Evolutionary conservation across 2,113 vertebrate genomes (phyloP).

Genomic region (Chlorocebus sabaeus): DNA sequence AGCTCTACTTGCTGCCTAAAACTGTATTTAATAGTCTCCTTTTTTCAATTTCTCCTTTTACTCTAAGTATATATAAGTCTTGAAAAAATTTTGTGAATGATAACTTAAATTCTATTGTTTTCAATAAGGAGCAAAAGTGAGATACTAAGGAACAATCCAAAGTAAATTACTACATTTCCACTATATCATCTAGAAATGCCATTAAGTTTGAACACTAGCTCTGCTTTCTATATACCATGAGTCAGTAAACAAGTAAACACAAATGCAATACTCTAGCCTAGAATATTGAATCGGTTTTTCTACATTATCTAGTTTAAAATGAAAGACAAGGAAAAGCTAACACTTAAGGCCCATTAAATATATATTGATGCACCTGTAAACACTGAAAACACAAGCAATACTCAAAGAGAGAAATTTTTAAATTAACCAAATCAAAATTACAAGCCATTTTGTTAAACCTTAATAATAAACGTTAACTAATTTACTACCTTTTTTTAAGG

Average conservation of each 20-base stretch:
- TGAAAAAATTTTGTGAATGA: not conserved
- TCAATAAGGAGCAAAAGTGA: not conserved
- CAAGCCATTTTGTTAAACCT: slow-evolving; percentile 46
- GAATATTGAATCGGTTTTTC: slow-evolving; percentile 45
- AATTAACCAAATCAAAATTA: slow-evolving; percentile 41
- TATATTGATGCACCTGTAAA: not conserved
- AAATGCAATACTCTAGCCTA: not conserved
- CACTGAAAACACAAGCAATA: slow-evolving; percentile 34
- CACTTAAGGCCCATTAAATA: not conserved
- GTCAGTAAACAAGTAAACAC: not conserved
- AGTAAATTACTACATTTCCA: not conserved
- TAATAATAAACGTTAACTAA: slow-evolving; percentile 34
- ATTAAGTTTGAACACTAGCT: not conserved
- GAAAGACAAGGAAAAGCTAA: slow-evolving; percentile 42
- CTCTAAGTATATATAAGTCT: slow-evolving; percentile 2
- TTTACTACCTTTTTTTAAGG: slow-evolving; percentile 3
- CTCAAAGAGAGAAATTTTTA: slow-evolving; percentile 27
- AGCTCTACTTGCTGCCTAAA: not conserved
- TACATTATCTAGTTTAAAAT: not conserved
- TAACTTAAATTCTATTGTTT: slow-evolving; percentile 23
- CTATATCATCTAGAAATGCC: not conserved
- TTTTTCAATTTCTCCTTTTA: slow-evolving; percentile 2
- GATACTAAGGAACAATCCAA: not conserved
- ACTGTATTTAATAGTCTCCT: not conserved
- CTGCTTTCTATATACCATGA: not conserved